Percentiles rank a stretch among this genome's conserved stretches.
These are phyloP conservation scores for Heterodera schachtii DNA, from an alignment of 1,140 invertebrate genomes.

Conservation along the genomic window DNA sequence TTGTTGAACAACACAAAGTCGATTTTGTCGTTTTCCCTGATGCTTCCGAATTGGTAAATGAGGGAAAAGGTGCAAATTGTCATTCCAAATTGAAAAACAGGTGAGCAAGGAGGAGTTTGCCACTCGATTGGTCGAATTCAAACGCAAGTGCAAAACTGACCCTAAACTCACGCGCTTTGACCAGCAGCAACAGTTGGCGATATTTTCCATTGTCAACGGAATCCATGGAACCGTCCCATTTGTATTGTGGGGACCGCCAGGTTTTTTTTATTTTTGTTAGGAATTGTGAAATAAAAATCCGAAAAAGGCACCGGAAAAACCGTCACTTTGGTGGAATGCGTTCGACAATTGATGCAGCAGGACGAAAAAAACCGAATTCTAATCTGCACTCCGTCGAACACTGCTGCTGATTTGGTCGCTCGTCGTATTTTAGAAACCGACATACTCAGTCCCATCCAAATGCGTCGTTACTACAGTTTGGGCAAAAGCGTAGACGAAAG, in stretches of 20 bases:
- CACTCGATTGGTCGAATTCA: background rate
- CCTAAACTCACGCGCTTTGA: background rate
- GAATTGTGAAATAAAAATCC: background rate
- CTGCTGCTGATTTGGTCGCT: constrained; percentile 27
- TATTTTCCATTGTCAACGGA: constrained; percentile 27
- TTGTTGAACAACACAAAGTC: background rate
- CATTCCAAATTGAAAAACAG: constrained; percentile 3
- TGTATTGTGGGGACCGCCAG: constrained; percentile 31
- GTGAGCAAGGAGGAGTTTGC: background rate
- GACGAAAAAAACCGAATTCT: constrained; percentile 15
- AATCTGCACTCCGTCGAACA: constrained; percentile 31
- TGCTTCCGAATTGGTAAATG: background rate
- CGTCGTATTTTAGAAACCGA: background rate
- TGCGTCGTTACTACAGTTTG: constrained; percentile 27
- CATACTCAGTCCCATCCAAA: background rate
- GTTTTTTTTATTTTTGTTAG: background rate
- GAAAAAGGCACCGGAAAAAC: constrained; percentile 31
- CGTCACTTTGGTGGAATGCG: constrained; percentile 24
- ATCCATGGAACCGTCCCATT: constrained; percentile 25
- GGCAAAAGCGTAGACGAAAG: constrained; percentile 22
- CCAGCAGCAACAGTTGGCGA: constrained; percentile 19
- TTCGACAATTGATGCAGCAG: constrained; percentile 4
- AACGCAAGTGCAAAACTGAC: background rate
- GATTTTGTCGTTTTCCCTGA: constrained; percentile 5
- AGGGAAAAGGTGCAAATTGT: background rate